Base-by-base conservation (phyloP, 2,797 vertebrate species). In the Hafferia zeledoni region DNA sequence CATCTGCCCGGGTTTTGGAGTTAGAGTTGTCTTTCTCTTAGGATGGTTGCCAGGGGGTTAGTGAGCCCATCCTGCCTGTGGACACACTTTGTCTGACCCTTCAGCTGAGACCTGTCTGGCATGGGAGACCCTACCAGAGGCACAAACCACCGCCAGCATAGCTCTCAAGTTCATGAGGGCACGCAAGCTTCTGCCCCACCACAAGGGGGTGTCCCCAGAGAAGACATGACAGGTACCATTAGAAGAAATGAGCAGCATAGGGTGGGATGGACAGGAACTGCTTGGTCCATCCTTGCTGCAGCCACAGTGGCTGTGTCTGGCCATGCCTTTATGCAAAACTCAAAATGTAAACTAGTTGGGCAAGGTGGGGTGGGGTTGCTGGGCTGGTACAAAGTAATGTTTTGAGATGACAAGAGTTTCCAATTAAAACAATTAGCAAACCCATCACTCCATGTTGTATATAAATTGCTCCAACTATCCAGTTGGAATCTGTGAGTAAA, bases 401-500 rank as follows among this genome's bases (percentile, higher is more conserved):
- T 90, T 53, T 71, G 37, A 64, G 16, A 85, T 6, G 49, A 86
- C 18, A 68, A 63, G 20, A 47, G 16, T 59, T 87, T 60, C 22
- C 24, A 59, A 7, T 63, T 74, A 44, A 79, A 85, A 65, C 43
- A 44, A 61, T 6, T 31, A 52, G 35, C 35, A 56, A 74, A 56
- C 19, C 9, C 1, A 0, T 52, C 39, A 41, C 20, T 77, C 37
- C 30, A 30, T 2, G 12, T 24, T 31, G 33, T 23, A 12, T 2
- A 4, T 5, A 39, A 78, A 71, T 33, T 70, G 23, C 11, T 77
- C 39, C 13, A 13, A 10, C 4, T 47, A 20, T 35, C 9, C 53
- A 43, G 18, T 41, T 41, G 39, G 14, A 31, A 71, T 1, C 16
- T 2, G 0, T 17, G 15, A 57, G 71, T 27, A 81, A 77, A 89